These are phyloP conservation scores for Anthoscopus minutus DNA, from an alignment of 2,113 vertebrate genomes.

Conservation along the genomic window DNA sequence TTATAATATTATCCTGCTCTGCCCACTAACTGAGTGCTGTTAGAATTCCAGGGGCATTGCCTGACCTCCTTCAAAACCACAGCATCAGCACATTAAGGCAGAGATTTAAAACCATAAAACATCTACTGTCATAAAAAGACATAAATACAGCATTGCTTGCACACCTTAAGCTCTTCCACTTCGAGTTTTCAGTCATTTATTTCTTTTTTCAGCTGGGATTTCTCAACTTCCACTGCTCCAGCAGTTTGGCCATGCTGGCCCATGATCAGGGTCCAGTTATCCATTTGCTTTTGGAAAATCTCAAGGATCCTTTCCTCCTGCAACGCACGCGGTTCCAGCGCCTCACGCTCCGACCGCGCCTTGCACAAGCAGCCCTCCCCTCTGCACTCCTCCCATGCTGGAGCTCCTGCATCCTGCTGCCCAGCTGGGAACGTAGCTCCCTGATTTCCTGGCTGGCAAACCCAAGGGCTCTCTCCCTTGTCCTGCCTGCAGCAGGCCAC, in stretches of 20 bases:
- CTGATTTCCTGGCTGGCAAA: slow-evolving; percentile 37
- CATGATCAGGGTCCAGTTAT: slow-evolving; percentile 56
- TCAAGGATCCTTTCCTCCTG: slow-evolving; percentile 67
- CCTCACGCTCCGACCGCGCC: slow-evolving; percentile 47
- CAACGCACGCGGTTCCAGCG: slow-evolving; percentile 57
- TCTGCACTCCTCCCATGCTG: slow-evolving; percentile 57
- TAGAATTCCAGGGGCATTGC: neutral
- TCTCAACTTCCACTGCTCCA: slow-evolving; percentile 71
- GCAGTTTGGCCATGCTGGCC: slow-evolving; percentile 63
- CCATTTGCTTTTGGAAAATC: slow-evolving; percentile 68
- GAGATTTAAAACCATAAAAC: neutral
- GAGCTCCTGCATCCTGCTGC: slow-evolving; percentile 65
- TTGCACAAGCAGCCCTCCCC: slow-evolving; percentile 28
- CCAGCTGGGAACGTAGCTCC: slow-evolving; percentile 61
- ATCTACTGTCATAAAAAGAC: neutral
- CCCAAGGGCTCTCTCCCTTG: slow-evolving; percentile 52
- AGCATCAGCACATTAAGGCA: neutral
- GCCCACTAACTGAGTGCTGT: neutral
- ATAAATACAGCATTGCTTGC: neutral
- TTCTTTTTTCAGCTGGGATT: slow-evolving; percentile 72
- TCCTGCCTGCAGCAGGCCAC: slow-evolving; percentile 29
- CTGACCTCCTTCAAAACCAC: neutral
- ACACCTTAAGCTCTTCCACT: slow-evolving; percentile 76
- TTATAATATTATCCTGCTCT: neutral
- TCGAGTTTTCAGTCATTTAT: slow-evolving; percentile 66